phyloP scores from a whole-genome alignment of 2,797 vertebrate species.

The Anniella stebbinsi region DNA sequence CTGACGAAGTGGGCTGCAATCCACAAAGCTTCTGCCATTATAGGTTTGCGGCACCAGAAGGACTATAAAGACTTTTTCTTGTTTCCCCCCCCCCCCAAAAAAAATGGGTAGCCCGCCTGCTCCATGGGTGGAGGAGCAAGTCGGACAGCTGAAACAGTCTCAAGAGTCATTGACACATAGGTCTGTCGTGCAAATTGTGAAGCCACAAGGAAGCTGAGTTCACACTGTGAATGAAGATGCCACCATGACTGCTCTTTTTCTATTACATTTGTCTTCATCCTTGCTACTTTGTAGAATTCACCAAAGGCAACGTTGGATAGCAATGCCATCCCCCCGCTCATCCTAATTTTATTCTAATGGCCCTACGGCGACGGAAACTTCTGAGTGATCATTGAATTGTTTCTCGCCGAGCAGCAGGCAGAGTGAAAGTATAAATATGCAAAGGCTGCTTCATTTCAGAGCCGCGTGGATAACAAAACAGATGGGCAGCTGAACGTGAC shows the following conservation, averaged over 20 bases:
- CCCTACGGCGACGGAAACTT: conserved; percentile 66
- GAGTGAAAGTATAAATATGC: conserved; percentile 74
- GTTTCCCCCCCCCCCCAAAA: too few relatives aligned
- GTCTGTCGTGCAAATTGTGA: background rate
- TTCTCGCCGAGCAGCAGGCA: conserved; percentile 59
- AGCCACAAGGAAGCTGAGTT: background rate
- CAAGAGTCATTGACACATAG: background rate
- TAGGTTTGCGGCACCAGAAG: too few relatives aligned
- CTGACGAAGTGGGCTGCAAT: too few relatives aligned
- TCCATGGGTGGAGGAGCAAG: background rate
- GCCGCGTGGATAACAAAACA: conserved; percentile 71
- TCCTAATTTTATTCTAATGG: conserved; percentile 52
- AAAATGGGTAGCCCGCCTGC: background rate
- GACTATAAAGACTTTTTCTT: too few relatives aligned
- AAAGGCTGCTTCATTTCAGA: conserved; percentile 67
- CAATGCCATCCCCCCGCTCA: conserved; percentile 44
- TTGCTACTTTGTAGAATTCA: conserved; percentile 31
- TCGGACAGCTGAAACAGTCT: background rate
- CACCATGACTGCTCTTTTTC: background rate
- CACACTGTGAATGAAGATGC: background rate
- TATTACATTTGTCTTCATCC: background rate
- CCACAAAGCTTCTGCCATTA: too few relatives aligned
- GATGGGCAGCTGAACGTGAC: conserved; percentile 70
- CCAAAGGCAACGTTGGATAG: conserved; percentile 34
- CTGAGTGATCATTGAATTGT: conserved; percentile 68